Evolutionary conservation across 2,113 vertebrate genomes (phyloP).

Genomic region (Xenus cinereus): DNA sequence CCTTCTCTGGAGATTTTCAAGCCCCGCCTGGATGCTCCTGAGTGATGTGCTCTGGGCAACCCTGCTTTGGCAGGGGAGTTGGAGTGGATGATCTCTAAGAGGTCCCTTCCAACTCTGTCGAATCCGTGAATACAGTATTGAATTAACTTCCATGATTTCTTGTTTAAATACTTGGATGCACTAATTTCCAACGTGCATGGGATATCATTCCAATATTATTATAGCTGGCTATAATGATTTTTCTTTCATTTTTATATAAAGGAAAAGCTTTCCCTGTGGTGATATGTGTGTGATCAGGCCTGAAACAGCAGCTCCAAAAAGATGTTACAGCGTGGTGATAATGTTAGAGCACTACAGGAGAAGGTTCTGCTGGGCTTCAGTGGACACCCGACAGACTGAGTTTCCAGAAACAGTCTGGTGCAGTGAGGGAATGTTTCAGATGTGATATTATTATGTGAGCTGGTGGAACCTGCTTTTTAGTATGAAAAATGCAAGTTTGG

Average conservation of each 20-base stretch:
- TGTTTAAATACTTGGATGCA: background rate
- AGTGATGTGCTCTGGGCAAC: too few species aligned
- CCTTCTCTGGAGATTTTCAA: too few species aligned
- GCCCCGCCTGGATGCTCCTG: too few species aligned
- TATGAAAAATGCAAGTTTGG: background rate
- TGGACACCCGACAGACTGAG: rapidly evolving
- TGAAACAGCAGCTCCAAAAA: background rate
- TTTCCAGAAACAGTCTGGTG: background rate
- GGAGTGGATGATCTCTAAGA: too few species aligned
- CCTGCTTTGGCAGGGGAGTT: too few species aligned
- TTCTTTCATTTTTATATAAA: background rate
- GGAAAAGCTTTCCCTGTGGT: background rate
- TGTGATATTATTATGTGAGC: background rate
- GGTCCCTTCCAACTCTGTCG: too few species aligned
- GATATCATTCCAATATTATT: too few species aligned
- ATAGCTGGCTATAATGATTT: background rate
- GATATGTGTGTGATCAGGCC: background rate
- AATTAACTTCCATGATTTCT: background rate
- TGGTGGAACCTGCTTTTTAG: background rate
- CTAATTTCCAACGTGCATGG: background rate
- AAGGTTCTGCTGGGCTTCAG: background rate
- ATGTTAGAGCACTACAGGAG: rapidly evolving
- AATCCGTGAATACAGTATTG: background rate
- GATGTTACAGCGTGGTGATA: rapidly evolving
- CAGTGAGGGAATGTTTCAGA: background rate